Percentiles rank a stretch among this genome's conserved stretches.
These are phyloP conservation scores for Xestoiulus laeticollis DNA, from an alignment of 2,888 invertebrate species.

Conservation along the genomic window DNA sequence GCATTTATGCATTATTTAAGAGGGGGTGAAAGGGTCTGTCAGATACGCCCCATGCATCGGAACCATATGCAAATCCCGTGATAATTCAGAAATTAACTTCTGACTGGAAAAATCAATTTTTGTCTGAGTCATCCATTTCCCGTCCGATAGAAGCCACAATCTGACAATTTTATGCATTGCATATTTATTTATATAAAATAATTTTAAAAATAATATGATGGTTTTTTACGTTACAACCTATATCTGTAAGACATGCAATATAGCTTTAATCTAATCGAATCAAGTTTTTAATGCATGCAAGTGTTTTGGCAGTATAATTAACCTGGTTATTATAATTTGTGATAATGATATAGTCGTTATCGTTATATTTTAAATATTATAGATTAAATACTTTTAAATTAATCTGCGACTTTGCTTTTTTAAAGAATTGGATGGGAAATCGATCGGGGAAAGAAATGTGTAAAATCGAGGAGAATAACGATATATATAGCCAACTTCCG, in stretches of 20 bases:
- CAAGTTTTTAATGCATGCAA: not conserved
- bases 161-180: not conserved
- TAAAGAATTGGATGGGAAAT: too few species aligned
- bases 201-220: too few species aligned
- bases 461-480: too few species aligned
- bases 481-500: too few species aligned
- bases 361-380: too few species aligned
- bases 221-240: too few species aligned
- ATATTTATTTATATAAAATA: too few species aligned
- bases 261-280: not conserved
- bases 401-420: too few species aligned
- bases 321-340: not conserved
- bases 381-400: too few species aligned
- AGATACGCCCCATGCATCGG: conserved; percentile 3
- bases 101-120: not conserved
- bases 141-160: not conserved
- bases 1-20: not conserved
- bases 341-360: too few species aligned
- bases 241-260: too few species aligned
- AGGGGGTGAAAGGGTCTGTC: not conserved
- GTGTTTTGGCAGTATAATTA: not conserved
- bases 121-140: not conserved
- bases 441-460: too few species aligned
- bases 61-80: not conserved
- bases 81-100: conserved; percentile 22